A percentile compares a stretch with the other conserved stretches of the same genome.
These are phyloP conservation scores for Apotomis betuletana DNA, from an alignment of 2,888 invertebrate species.

Conservation along the genomic window DNA sequence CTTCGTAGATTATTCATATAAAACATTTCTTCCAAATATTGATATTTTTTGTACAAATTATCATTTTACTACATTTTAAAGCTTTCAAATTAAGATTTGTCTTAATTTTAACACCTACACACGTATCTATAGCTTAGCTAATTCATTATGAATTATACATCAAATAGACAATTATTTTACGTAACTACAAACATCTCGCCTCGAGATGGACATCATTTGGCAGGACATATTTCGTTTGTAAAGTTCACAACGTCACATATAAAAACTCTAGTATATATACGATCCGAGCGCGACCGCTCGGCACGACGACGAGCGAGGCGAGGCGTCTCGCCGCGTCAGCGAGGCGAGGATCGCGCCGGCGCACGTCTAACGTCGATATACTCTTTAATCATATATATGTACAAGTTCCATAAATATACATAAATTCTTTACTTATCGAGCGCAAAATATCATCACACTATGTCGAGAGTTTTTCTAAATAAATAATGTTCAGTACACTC, in stretches of 20 bases:
- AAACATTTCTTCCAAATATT: constrained; percentile 53
- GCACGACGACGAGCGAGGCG: background rate
- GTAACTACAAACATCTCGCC: constrained; percentile 58
- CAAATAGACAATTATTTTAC: constrained; percentile 52
- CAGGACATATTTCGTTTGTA: constrained; percentile 56
- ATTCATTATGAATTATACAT: constrained; percentile 60
- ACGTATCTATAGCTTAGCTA: constrained; percentile 57
- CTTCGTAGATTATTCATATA: constrained; percentile 52
- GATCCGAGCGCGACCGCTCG: constrained; percentile 1
- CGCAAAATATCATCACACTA: constrained; percentile 44
- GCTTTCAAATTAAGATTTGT: constrained; percentile 78
- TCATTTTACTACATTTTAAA: constrained; percentile 71
- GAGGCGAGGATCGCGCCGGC: background rate
- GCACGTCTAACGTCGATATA: constrained; percentile 33
- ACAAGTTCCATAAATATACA: constrained; percentile 47
- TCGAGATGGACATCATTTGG: constrained; percentile 55
- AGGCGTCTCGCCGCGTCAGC: no score
- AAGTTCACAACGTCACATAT: constrained; percentile 45
- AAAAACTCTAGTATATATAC: constrained; percentile 10
- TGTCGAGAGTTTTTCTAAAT: constrained; percentile 35
- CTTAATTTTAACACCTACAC: constrained; percentile 65
- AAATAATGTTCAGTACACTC: constrained; percentile 41
- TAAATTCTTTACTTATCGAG: constrained; percentile 44
- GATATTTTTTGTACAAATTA: constrained; percentile 70
- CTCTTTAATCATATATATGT: constrained; percentile 23